These are phyloP conservation scores for Dendropsophus ebraccatus DNA, from an alignment of 2,113 vertebrate species.

Conservation along the genomic window DNA sequence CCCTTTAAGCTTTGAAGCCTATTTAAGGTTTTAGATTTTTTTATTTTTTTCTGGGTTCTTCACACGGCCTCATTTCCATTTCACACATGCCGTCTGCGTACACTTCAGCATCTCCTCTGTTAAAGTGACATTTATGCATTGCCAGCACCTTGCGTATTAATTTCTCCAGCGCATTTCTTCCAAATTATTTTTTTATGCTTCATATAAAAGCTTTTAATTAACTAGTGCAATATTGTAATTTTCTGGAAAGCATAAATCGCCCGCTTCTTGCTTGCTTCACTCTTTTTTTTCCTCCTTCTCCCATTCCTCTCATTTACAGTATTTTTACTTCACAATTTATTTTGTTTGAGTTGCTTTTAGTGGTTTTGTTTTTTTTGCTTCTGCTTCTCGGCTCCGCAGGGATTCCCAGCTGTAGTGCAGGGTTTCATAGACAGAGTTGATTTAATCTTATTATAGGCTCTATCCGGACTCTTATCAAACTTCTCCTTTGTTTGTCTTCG, in stretches of 20 bases:
- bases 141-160: conserved; percentile 8
- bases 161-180: conserved; percentile 25
- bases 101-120: not conserved
- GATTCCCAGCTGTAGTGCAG: conserved; percentile 28
- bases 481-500: not conserved
- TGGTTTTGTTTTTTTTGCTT: conserved; percentile 22
- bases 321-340: conserved; percentile 29
- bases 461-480: not conserved
- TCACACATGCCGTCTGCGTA: conserved; percentile 1
- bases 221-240: conserved; percentile 40
- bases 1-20: too few relatives aligned
- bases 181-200: conserved; percentile 45
- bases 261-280: conserved; percentile 23
- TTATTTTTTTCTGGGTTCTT: too few relatives aligned
- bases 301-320: conserved; percentile 35
- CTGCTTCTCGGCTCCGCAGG: conserved; percentile 12
- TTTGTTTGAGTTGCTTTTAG: conserved; percentile 32
- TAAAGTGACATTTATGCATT: conserved; percentile 7
- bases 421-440: conserved; percentile 22
- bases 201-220: conserved; percentile 45
- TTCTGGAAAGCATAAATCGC: conserved; percentile 30
- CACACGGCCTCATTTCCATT: not conserved
- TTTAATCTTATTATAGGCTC: conserved; percentile 24
- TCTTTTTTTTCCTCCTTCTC: not conserved
- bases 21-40: too few relatives aligned